Evolutionary conservation across 2,888 invertebrate genomes (phyloP), one percentile per base, ranked within the genome.

Genomic region (Mythimna ferrago): DNA sequence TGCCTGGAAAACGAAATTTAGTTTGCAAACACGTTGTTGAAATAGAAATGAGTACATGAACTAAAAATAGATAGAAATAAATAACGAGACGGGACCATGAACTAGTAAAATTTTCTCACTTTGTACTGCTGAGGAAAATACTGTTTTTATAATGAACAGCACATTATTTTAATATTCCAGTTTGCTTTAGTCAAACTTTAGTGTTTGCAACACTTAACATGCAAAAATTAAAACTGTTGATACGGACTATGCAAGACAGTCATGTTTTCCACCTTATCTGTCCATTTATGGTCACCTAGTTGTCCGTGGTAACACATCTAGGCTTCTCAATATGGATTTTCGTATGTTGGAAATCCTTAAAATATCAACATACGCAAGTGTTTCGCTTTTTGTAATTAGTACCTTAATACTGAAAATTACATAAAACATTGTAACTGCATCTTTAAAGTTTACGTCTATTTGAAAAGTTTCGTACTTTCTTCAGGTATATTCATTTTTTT

Each of bases 1-100:
- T 85, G 93, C 95, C 96, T 96, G 95, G 86, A 95, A 96, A 95
- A 93, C 92, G 87, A 95, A 96, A 94, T 88, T 89, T 88, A 87
- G 88, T 90, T 93, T 94, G 94, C 92, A 93, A 92, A 92, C 88
- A 90, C 81, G 80, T 80, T 76, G 66, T 66, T 63, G 41, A 67
- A 76, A 80, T 68, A 78, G 38, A 77, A 58, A 73, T 57, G 66
- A 9, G 41, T 64, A 80, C 80, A 66, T 78, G 67, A 63, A 71
- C 63, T 54, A 60, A 63, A 56, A 64, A 68, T 32, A 60, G 14
- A 56, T 48, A 51, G 6, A 62, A 60, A 67, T 54, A 21, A 61
- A 57, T 56, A 72, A 53, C 11, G 58, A 57, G n/a, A 53, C 41
- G 63, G 69, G 64, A 61, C n/a, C 32, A 51, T 35, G 32, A 64